These are phyloP conservation scores for Mesocentrotus franciscanus DNA, from an alignment of 53 echinoderm and acorn worm genomes.

Conservation along the genomic window DNA sequence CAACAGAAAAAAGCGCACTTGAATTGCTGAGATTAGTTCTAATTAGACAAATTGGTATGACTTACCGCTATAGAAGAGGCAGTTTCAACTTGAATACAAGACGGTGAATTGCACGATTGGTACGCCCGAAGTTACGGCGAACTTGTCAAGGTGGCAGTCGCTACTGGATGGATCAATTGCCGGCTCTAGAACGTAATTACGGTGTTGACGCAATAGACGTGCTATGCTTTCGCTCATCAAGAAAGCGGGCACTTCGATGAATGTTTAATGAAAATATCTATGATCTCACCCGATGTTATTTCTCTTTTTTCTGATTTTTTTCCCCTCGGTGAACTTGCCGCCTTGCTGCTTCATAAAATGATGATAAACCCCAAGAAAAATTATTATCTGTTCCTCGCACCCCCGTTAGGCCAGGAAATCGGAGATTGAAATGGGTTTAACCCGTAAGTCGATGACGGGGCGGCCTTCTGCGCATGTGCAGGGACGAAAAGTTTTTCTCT, in stretches of 20 bases:
- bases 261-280: constrained; percentile 50
- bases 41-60: constrained; percentile 66
- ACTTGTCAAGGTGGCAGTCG: constrained; percentile 48
- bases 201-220: constrained; percentile 61
- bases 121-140: constrained; percentile 40
- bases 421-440: constrained; percentile 59
- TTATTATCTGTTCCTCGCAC: constrained; percentile 61
- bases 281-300: constrained; percentile 52
- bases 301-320: constrained; percentile 10
- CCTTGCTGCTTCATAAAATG: constrained; percentile 11
- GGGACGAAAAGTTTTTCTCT: background rate
- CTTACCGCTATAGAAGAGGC: constrained; percentile 48
- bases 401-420: constrained; percentile 54
- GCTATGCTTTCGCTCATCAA: constrained; percentile 12
- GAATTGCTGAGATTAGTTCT: constrained; percentile 45
- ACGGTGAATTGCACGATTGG: constrained; percentile 37
- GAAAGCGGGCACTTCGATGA: constrained; percentile 17
- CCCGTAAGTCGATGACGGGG: constrained; percentile 60
- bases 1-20: constrained; percentile 1
- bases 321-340: background rate
- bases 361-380: constrained; percentile 53
- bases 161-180: constrained; percentile 46
- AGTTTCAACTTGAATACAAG: background rate
- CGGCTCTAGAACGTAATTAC: constrained; percentile 51
- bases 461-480: constrained; percentile 52